Percentiles rank a stretch among this genome's conserved stretches.
These are phyloP conservation scores for Brachystomella parvula DNA, from an alignment of 1,140 invertebrate genomes.

Conservation along the genomic window DNA sequence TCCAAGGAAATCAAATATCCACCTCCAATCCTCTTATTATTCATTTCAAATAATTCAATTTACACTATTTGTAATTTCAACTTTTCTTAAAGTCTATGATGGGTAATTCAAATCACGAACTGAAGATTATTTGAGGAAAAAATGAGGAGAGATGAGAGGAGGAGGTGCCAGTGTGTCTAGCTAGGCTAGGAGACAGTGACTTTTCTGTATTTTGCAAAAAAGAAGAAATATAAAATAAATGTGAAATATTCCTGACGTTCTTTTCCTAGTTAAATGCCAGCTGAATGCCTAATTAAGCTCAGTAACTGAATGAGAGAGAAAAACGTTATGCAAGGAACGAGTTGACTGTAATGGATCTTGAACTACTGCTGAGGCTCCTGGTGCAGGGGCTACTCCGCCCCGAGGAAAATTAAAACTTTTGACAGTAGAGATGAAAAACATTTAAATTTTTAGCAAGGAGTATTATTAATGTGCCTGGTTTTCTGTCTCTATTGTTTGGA, in stretches of 20 bases:
- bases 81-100: background rate
- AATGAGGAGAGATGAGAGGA: background rate
- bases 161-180: background rate
- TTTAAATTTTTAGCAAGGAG: background rate
- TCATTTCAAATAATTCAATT: background rate
- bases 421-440: background rate
- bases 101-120: background rate
- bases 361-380: background rate
- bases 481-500: background rate
- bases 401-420: background rate
- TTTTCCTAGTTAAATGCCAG: too few species aligned
- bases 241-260: background rate
- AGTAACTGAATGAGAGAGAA: background rate
- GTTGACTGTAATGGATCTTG: background rate
- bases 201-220: background rate
- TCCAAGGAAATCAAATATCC: background rate
- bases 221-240: background rate
- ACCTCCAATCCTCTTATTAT: background rate
- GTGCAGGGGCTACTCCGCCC: background rate
- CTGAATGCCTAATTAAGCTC: background rate
- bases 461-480: background rate
- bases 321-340: background rate
- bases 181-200: background rate
- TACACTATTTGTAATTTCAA: background rate
- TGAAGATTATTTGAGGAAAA: background rate